A percentile compares a stretch with the other conserved stretches of the same genome.
Evolutionary conservation across 2,888 invertebrate genomes (phyloP).

Genomic region (Anodontia alba): DNA sequence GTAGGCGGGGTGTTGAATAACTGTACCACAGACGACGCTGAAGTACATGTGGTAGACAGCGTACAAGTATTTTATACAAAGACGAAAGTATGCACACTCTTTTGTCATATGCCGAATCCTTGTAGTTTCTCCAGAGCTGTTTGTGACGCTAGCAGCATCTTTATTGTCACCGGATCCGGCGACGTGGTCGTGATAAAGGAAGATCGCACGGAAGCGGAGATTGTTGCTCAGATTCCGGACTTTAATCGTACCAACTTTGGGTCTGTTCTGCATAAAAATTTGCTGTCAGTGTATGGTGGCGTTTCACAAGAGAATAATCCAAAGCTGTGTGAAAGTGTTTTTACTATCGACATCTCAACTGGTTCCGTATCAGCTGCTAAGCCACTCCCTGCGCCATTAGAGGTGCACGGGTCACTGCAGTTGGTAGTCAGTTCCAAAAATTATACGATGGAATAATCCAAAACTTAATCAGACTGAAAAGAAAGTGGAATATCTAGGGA

Average conservation of each 20-base stretch:
- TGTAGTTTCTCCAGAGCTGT: slow-evolving; percentile 37
- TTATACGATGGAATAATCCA: not conserved
- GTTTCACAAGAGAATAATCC: not conserved
- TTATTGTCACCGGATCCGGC: slow-evolving; percentile 17
- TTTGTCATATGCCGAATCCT: slow-evolving; percentile 36
- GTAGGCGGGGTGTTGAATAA: slow-evolving; percentile 38
- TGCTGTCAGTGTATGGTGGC: not conserved
- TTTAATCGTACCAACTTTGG: not conserved
- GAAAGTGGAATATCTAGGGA: no score
- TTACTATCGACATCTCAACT: not conserved
- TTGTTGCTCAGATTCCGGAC: not conserved
- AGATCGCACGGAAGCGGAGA: not conserved
- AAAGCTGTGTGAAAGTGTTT: not conserved
- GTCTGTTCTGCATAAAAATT: not conserved
- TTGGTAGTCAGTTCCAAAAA: not conserved
- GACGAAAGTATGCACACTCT: slow-evolving; percentile 27
- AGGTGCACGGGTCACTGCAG: not conserved
- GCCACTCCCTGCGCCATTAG: not conserved
- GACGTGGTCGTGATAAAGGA: not conserved
- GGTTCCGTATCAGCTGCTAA: not conserved
- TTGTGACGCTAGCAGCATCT: slow-evolving; percentile 19
- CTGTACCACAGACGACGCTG: not conserved
- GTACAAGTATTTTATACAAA: slow-evolving; percentile 42
- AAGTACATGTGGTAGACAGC: slow-evolving; percentile 20
- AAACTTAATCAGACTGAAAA: no score